These are phyloP conservation scores for Lasioglossum morio DNA, from an alignment of 2,888 invertebrate genomes.

Conservation along the genomic window DNA sequence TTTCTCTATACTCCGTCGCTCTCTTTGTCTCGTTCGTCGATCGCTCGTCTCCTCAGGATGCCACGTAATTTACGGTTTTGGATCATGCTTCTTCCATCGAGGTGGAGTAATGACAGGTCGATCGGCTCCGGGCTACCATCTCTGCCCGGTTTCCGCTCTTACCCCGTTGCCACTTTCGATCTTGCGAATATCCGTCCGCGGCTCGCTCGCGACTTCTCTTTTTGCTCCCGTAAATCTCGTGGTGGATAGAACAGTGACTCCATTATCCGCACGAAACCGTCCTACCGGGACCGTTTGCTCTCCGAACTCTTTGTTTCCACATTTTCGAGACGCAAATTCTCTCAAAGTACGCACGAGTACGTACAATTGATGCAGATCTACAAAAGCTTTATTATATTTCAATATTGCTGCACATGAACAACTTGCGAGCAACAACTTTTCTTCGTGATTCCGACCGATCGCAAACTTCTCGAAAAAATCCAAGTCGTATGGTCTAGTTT, in stretches of 20 bases:
- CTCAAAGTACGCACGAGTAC: too few species aligned
- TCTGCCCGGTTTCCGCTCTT: conserved; percentile 61
- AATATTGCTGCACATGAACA: too few species aligned
- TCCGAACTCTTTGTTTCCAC: neutral
- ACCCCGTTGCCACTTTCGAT: conserved; percentile 63
- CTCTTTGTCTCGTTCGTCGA: conserved; percentile 4
- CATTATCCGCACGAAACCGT: conserved; percentile 28
- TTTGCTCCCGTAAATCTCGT: conserved; percentile 13
- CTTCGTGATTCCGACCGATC: too few species aligned
- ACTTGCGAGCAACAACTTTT: too few species aligned
- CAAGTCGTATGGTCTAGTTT: too few species aligned
- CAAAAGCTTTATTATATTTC: too few species aligned
- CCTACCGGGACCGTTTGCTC: neutral
- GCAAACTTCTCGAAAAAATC: too few species aligned
- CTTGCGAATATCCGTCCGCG: conserved; percentile 42
- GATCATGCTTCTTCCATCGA: conserved; percentile 69
- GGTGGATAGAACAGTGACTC: neutral
- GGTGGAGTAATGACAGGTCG: conserved; percentile 74
- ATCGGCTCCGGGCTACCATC: conserved; percentile 69
- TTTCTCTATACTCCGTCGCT: neutral
- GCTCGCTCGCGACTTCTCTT: neutral
- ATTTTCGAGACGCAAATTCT: neutral
- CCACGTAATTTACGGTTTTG: conserved; percentile 72
- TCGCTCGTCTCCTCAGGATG: conserved; percentile 44
- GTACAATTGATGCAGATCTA: too few species aligned